A percentile compares a stretch with the other conserved stretches of the same genome.
These are phyloP conservation scores for Cygnus olor DNA, from an alignment of 2,797 vertebrate genomes.

Conservation along the genomic window DNA sequence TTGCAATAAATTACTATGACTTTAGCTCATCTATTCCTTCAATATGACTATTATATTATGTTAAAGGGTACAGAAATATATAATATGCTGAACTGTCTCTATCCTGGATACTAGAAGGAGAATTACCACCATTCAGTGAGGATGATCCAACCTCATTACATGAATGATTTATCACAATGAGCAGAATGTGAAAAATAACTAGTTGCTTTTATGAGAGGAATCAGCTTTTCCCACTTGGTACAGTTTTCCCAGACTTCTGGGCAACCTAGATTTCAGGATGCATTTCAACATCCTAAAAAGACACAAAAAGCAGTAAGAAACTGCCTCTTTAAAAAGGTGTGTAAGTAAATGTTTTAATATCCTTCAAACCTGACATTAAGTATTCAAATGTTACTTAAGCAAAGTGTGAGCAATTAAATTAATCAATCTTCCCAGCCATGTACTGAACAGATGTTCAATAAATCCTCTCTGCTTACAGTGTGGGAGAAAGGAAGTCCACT, in stretches of 20 bases:
- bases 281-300: not conserved
- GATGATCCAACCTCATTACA: constrained; percentile 45
- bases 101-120: constrained; percentile 58
- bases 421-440: constrained; percentile 95
- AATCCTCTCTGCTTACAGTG: constrained; percentile 88
- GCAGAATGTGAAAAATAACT: constrained; percentile 55
- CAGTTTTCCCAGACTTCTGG: not conserved
- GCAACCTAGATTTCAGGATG: constrained; percentile 19
- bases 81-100: constrained; percentile 53
- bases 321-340: constrained; percentile 69
- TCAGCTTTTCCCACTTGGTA: constrained; percentile 32
- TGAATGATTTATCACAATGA: constrained; percentile 53
- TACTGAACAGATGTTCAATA: constrained; percentile 96
- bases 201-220: constrained; percentile 52
- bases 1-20: constrained; percentile 41
- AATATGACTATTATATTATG: constrained; percentile 38
- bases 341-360: constrained; percentile 78
- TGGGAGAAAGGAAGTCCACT: constrained; percentile 86
- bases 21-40: constrained; percentile 59
- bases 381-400: constrained; percentile 94
- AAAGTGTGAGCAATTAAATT: constrained; percentile 97
- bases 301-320: not conserved
- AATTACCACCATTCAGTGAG: constrained; percentile 54
- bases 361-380: constrained; percentile 96
- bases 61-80: constrained; percentile 73